Base-by-base conservation (phyloP, 2,888 invertebrate genomes). In the Dromius quadrimaculatus region DNA sequence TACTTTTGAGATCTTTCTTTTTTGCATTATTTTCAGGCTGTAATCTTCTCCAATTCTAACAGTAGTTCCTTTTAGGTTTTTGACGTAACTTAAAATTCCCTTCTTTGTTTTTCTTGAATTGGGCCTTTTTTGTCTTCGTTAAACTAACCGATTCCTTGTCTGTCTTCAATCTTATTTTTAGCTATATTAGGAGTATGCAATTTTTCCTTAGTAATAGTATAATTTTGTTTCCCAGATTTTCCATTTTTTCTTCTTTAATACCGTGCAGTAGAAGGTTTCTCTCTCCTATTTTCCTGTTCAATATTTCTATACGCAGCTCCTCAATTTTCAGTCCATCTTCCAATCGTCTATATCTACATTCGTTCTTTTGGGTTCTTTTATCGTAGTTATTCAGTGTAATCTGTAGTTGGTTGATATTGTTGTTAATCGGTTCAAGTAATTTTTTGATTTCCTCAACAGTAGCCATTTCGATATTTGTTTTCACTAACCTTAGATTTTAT, bases 31-130 rank as follows among this genome's bases (percentile, higher is more conserved):
- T 36, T 23, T 28, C 9, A 13, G 13, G 8, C 32, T 32, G 15
- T 11, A 13, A 41, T 41, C 47, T 22, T 47, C 22, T 2, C 20
- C 22, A 13, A 47, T 17, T 22, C 19, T 15, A 9, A 54, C 28
- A 11, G 22, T 15, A 6, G 23, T 54, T 36, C 34, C 34, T 59
- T 59, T 59, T 36, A 59, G 59, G 34, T 59, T 59, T 59, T 34
- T 59, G 13, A 17, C 19, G 17, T 47, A 19, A n/a, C 19, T 11
- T 9, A 19, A n/a, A 1, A 47, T 22, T 36, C 34, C 20, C 20
- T 59, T 59, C 20, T 34, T 36, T 59, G 28, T 23, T 50, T 28
- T n/a, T 50, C 28, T 59, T 4, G 34, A 59, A 20, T 36, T 59
- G 6, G 47, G 47, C 22, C 19, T 47, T 47, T 47, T 20, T 47